A percentile compares a stretch with the other conserved stretches of the same genome.
Evolutionary conservation across 2,888 invertebrate species (phyloP).

Genomic region (Lomographa bimaculata): DNA sequence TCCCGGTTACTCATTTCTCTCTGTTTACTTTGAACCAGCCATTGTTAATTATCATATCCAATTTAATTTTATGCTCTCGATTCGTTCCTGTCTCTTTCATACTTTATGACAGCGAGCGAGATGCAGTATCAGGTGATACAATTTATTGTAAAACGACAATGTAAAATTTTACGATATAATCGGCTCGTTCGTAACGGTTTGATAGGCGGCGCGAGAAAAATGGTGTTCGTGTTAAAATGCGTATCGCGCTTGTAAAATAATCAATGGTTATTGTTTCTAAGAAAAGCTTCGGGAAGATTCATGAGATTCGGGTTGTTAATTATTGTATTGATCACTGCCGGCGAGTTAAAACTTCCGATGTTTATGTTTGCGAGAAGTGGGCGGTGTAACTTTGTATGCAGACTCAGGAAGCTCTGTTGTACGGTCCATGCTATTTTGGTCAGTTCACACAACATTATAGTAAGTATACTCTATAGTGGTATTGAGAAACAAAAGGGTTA

Average conservation of each 20-base stretch:
- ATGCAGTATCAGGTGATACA: slow-evolving; percentile 50
- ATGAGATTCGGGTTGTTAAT: slow-evolving; percentile 23
- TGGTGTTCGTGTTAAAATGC: slow-evolving; percentile 34
- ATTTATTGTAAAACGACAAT: slow-evolving; percentile 54
- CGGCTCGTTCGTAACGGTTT: slow-evolving; percentile 39
- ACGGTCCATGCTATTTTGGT: no score
- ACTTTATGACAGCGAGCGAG: slow-evolving; percentile 37
- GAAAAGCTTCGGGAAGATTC: slow-evolving; percentile 30
- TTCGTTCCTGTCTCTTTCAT: slow-evolving; percentile 40
- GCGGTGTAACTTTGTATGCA: slow-evolving; percentile 19
- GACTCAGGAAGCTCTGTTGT: slow-evolving; percentile 14
- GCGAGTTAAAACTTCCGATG: slow-evolving; percentile 29
- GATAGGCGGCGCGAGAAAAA: slow-evolving; percentile 42
- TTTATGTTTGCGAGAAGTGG: slow-evolving; percentile 21
- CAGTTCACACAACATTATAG: no score
- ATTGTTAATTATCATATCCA: slow-evolving; percentile 64
- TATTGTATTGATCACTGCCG: slow-evolving; percentile 26
- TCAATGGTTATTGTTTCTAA: slow-evolving; percentile 42
- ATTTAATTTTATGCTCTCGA: slow-evolving; percentile 57
- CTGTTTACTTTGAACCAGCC: slow-evolving; percentile 66
- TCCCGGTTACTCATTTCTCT: slow-evolving; percentile 38
- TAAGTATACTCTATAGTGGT: no score
- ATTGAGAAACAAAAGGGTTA: no score
- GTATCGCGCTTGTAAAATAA: slow-evolving; percentile 33
- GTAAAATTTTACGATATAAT: slow-evolving; percentile 70